Evolutionary conservation across 2,888 invertebrate species (phyloP), one percentile per base, ranked within the genome.

Genomic region (Cheilosia impressa): DNA sequence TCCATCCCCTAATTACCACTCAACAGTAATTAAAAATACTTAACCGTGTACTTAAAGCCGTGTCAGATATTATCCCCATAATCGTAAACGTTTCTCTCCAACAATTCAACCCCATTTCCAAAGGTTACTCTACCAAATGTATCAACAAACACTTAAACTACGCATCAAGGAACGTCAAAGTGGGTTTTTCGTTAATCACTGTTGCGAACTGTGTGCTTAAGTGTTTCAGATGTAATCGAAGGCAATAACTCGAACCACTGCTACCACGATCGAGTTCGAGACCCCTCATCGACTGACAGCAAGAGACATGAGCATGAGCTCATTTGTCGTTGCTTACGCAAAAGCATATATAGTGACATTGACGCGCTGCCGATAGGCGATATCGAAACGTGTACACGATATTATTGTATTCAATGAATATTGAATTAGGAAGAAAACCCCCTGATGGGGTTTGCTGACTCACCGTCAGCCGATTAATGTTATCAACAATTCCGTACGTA

Each of bases 391-490:
- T 38, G 38, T 38, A 38, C 10, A 50, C 13, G 41, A 27, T 19
- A 53, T 50, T 24, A 60, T 7, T 22, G 0, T 13, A 5, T 22
- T n/a, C 10, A 52, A 45, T 41, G 73, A 73, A 68, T 66, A 58
- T 47, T 47, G 27, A 47, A 60, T 71, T 75, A 19, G n/a, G 3
- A 41, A 38, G 24, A 68, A 68, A 52, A 24, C 63, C 63, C 58
- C 71, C n/a, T 57, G 22, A 22, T 62, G n/a, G 52, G 34, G 19
- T 47, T 50, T 52, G 41, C 75, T 80, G 73, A 80, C 62, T 68
- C 75, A 80, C 72, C 58, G 2, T 22, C 2, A 43, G n/a, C 52
- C 13, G 19, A 58, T 58, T 58, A 31, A 63, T 53, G 45, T 73
- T 52, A 24, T 52, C 22, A 24, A 52, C 52, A 52, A n/a, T 22